Evolutionary conservation across 2,113 vertebrate species (phyloP).

Genomic region (Antennarius striatus): DNA sequence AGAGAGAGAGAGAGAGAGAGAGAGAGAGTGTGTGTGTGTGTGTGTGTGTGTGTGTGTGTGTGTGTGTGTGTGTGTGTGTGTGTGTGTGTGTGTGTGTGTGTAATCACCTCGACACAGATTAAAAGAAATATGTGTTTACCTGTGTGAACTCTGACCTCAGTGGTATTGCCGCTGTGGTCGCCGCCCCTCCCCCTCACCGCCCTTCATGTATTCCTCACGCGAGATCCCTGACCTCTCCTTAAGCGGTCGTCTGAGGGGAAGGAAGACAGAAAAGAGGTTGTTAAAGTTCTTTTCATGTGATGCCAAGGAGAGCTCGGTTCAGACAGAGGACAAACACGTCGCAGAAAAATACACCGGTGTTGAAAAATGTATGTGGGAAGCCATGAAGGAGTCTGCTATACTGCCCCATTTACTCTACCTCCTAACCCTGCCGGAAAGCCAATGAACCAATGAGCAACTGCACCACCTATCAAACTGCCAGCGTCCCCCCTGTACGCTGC

Average conservation of each 20-base stretch:
- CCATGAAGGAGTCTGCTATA: constrained; percentile 61
- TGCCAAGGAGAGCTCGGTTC: constrained; percentile 58
- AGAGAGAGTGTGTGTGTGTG: too few relatives aligned
- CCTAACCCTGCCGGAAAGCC: constrained; percentile 65
- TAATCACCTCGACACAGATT: constrained; percentile 11
- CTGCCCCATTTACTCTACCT: constrained; percentile 68
- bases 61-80: too few relatives aligned
- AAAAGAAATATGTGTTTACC: constrained; percentile 61
- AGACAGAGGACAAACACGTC: constrained; percentile 68
- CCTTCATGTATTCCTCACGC: constrained; percentile 80
- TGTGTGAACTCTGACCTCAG: constrained; percentile 67
- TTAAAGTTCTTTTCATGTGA: constrained; percentile 66
- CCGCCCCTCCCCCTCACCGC: constrained; percentile 67
- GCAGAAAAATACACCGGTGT: constrained; percentile 39
- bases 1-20: too few relatives aligned
- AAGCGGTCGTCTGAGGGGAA: constrained; percentile 61
- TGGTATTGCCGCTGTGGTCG: constrained; percentile 46
- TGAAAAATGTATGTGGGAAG: constrained; percentile 66
- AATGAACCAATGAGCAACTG: constrained; percentile 67
- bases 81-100: not conserved
- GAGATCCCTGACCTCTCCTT: constrained; percentile 53
- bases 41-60: too few relatives aligned
- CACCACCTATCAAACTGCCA: constrained; percentile 63
- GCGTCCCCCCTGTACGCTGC: constrained; percentile 48
- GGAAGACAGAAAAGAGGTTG: constrained; percentile 47